A percentile compares a stretch with the other conserved stretches of the same genome.
Evolutionary conservation across 2,797 vertebrate species (phyloP).

Genomic region (Chaetophractus vellerosus): DNA sequence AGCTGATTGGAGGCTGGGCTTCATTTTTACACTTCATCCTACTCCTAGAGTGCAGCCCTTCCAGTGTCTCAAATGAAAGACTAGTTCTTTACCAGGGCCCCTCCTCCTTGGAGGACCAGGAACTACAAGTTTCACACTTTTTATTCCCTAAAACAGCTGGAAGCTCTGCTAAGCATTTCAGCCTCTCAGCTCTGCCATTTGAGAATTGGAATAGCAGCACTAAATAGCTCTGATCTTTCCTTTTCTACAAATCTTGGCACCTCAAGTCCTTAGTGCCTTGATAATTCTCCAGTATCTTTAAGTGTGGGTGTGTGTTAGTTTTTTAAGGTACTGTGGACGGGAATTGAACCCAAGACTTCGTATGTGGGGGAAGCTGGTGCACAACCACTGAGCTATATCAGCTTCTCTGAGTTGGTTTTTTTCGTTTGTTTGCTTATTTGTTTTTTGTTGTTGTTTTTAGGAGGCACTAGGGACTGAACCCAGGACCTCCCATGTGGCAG

Average conservation of each 20-base stretch:
- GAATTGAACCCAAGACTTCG: too few relatives aligned
- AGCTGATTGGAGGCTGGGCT: not conserved
- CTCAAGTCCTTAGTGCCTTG: constrained; percentile 13
- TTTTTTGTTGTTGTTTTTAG: too few relatives aligned
- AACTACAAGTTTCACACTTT: not conserved
- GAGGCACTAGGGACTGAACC: too few relatives aligned
- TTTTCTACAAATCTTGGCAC: not conserved
- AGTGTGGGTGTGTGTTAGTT: not conserved
- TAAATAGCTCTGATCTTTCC: not conserved
- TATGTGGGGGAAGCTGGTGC: too few relatives aligned
- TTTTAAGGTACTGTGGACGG: too few relatives aligned
- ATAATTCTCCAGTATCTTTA: not conserved
- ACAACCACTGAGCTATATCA: too few relatives aligned
- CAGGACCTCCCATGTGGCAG: too few relatives aligned
- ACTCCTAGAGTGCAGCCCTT: not conserved
- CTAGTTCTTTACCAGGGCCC: not conserved
- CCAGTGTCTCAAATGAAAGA: not conserved
- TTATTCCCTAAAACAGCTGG: not conserved
- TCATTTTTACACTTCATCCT: not conserved
- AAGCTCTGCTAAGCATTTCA: not conserved
- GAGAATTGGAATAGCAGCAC: not conserved
- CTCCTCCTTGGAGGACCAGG: not conserved
- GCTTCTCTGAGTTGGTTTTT: too few relatives aligned
- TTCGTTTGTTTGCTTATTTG: too few relatives aligned
- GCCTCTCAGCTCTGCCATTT: not conserved